Percentiles rank a stretch among this genome's conserved stretches.
Conservation (phyloP, 2,797 vertebrate species). For the Pogoniulus pusillus region DNA sequence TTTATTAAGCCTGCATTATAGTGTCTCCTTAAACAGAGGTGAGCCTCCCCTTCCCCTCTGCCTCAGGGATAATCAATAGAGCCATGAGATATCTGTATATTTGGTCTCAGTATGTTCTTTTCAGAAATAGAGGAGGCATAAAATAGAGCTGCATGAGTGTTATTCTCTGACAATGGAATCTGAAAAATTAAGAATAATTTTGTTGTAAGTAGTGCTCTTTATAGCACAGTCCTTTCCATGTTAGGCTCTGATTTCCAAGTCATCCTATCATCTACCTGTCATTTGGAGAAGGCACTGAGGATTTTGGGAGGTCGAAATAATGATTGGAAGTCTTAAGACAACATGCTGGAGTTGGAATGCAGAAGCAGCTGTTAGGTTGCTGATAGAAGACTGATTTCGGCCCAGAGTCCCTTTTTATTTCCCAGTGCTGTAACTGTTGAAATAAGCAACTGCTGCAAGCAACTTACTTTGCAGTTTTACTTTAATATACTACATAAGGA, state of each 20-base stretch:
- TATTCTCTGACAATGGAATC: neutral
- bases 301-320: neutral
- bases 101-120: neutral
- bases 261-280: neutral
- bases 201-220: neutral
- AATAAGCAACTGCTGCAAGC: neutral
- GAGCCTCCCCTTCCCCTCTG: too few species aligned
- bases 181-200: neutral
- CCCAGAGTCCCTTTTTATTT: neutral
- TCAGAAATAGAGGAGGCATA: neutral
- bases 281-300: neutral
- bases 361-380: neutral
- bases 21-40: neutral
- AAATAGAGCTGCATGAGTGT: neutral
- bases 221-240: neutral
- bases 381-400: neutral
- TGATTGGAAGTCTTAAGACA: neutral
- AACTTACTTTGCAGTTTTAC: neutral
- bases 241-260: neutral
- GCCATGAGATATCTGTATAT: neutral
- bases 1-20: too few species aligned
- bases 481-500: neutral
- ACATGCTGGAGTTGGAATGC: neutral
- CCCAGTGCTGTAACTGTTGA: neutral
- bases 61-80: neutral